Percentiles rank a stretch among this genome's conserved stretches.
These are phyloP conservation scores for Acanthornis magna DNA, from an alignment of 2,797 vertebrate genomes.

Conservation along the genomic window DNA sequence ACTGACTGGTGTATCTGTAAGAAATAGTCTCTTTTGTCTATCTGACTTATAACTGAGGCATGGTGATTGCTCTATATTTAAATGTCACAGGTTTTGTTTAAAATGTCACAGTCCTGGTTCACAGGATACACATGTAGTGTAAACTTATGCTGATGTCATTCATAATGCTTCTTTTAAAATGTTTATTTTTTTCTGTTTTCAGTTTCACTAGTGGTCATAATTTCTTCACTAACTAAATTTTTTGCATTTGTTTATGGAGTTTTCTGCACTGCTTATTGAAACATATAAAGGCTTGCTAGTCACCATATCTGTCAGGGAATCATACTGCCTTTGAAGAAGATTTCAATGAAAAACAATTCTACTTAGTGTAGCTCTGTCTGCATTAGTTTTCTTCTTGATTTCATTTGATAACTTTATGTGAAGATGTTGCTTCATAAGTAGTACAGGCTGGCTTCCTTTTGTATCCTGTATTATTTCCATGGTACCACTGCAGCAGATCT, in stretches of 20 bases:
- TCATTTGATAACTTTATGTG: background rate
- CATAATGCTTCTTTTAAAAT: background rate
- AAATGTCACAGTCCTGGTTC: background rate
- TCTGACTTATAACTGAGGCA: background rate
- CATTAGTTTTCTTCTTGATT: background rate
- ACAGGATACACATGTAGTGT: background rate
- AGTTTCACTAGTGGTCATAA: background rate
- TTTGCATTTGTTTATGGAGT: background rate
- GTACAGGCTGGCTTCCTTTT: background rate
- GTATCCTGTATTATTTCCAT: background rate
- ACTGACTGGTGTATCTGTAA: background rate
- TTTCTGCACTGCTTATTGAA: background rate
- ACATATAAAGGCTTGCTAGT: background rate
- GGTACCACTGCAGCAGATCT: background rate
- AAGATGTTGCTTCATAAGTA: background rate
- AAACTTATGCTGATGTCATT: background rate
- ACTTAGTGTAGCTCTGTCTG: background rate
- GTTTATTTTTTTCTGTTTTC: background rate
- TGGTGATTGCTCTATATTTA: background rate
- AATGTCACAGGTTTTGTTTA: background rate
- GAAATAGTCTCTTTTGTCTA: background rate
- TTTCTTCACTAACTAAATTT: background rate
- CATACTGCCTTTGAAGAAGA: background rate
- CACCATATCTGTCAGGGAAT: background rate
- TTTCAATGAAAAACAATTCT: background rate